These are phyloP conservation scores for Microtus ochrogaster DNA, from an alignment of 2,113 vertebrate genomes.

Conservation along the genomic window DNA sequence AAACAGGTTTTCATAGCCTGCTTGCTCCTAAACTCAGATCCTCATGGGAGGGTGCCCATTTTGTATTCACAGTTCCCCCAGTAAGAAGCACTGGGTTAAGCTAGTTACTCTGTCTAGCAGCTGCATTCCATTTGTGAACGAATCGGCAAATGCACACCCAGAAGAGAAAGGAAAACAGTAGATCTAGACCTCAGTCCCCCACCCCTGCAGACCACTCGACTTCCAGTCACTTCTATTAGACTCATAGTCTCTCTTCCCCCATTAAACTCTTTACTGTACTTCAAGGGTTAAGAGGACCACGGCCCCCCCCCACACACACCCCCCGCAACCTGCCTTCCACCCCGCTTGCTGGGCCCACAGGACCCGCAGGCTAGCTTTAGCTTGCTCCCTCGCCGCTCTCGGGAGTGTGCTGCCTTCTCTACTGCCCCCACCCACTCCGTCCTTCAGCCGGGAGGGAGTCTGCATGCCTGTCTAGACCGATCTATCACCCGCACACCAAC, in stretches of 20 bases:
- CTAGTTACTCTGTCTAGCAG: conserved; percentile 33
- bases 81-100: conserved; percentile 1
- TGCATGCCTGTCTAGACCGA: conserved; percentile 90
- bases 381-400: conserved; percentile 66
- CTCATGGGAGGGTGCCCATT: conserved; percentile 73
- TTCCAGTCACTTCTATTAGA: conserved; percentile 56
- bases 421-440: conserved; percentile 75
- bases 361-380: conserved; percentile 69
- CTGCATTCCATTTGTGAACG: conserved; percentile 47
- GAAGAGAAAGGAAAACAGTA: conserved; percentile 64
- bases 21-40: conserved; percentile 77
- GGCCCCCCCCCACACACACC: background rate
- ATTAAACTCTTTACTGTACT: background rate
- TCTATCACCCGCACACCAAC: conserved; percentile 88
- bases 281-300: conserved; percentile 82
- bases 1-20: conserved; percentile 69
- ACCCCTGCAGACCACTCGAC: background rate
- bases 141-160: conserved; percentile 46
- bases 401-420: conserved; percentile 67
- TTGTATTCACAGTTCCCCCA: conserved; percentile 47
- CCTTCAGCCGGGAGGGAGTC: conserved; percentile 87
- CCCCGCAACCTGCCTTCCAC: conserved; percentile 82
- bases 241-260: background rate
- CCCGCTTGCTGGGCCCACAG: conserved; percentile 34
- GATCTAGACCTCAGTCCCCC: background rate